Percentiles rank a stretch among this genome's conserved stretches.
These are phyloP conservation scores for Agapornis canus DNA, from an alignment of 2,797 vertebrate genomes.

Conservation along the genomic window DNA sequence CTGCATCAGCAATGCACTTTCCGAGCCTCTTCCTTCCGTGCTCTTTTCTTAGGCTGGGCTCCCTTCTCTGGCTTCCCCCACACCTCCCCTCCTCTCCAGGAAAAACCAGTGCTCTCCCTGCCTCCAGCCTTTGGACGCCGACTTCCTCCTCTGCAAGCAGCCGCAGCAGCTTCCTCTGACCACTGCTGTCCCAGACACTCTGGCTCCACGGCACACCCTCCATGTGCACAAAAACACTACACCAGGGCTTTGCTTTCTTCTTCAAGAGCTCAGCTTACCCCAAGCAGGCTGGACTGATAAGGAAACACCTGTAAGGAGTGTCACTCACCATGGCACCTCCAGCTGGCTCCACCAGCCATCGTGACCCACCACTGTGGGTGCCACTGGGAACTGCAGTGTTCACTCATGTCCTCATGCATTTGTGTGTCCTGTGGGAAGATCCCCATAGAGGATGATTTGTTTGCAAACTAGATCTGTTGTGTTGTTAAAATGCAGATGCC, in stretches of 20 bases:
- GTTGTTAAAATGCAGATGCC: neutral
- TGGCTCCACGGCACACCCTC: constrained; percentile 66
- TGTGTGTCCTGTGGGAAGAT: neutral
- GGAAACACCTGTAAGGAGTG: neutral
- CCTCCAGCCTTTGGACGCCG: neutral
- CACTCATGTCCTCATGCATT: fast-evolving
- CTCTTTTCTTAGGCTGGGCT: constrained; percentile 18
- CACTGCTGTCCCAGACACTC: constrained; percentile 63
- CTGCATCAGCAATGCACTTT: neutral
- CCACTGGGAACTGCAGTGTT: neutral
- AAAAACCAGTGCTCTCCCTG: neutral
- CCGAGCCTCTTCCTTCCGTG: constrained; percentile 59
- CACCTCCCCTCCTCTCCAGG: neutral
- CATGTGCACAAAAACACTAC: constrained; percentile 19
- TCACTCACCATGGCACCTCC: fast-evolving
- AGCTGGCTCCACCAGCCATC: fast-evolving
- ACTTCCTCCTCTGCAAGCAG: constrained; percentile 39
- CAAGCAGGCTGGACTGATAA: neutral
- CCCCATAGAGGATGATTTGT: neutral
- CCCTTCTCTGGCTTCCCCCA: neutral
- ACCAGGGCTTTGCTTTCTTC: neutral
- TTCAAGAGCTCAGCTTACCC: neutral
- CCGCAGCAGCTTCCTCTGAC: constrained; percentile 59
- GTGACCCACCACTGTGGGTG: fast-evolving
- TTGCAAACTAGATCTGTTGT: neutral